Percentiles rank a stretch among this genome's conserved stretches.
phyloP scores from a whole-genome alignment of 2,888 invertebrate species.

The Hedychridium roseum region DNA sequence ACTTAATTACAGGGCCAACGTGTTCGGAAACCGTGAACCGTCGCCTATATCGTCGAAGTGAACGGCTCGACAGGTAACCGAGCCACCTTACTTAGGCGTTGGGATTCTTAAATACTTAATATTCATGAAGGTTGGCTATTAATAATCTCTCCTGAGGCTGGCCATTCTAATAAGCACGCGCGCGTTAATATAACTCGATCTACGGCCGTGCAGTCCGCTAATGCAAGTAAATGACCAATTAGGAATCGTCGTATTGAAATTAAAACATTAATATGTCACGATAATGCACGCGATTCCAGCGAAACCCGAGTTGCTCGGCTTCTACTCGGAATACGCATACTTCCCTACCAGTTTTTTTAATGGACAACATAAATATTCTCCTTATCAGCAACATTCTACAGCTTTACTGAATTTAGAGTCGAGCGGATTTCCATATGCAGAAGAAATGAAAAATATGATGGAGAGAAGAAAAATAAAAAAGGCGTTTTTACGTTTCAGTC shows the following conservation, averaged over 20 bases:
- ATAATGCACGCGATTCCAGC: too few species aligned
- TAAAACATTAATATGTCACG: too few species aligned
- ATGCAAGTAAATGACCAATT: constrained; percentile 17
- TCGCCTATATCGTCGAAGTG: constrained; percentile 37
- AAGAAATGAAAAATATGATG: too few species aligned
- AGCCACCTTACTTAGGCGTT: constrained; percentile 31
- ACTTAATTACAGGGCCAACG: constrained; percentile 15
- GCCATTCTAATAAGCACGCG: constrained; percentile 48
- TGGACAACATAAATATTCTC: too few species aligned
- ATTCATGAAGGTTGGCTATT: constrained; percentile 61
- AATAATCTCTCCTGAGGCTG: constrained; percentile 49
- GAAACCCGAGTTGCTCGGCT: too few species aligned
- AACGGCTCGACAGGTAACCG: constrained; percentile 32
- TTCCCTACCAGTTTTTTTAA: too few species aligned
- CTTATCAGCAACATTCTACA: too few species aligned
- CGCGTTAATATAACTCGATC: constrained; percentile 16
- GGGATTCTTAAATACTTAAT: constrained; percentile 55
- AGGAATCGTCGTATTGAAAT: constrained; percentile 6
- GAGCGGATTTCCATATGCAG: too few species aligned
- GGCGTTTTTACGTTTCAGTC: too few species aligned
- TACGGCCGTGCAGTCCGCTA: constrained; percentile 23
- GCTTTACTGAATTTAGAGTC: too few species aligned
- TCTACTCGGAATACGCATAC: too few species aligned
- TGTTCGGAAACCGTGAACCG: constrained; percentile 29
- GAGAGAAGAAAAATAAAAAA: too few species aligned